Base-by-base conservation (phyloP, 2,113 vertebrate genomes). In the Hippoglossus stenolepis region DNA sequence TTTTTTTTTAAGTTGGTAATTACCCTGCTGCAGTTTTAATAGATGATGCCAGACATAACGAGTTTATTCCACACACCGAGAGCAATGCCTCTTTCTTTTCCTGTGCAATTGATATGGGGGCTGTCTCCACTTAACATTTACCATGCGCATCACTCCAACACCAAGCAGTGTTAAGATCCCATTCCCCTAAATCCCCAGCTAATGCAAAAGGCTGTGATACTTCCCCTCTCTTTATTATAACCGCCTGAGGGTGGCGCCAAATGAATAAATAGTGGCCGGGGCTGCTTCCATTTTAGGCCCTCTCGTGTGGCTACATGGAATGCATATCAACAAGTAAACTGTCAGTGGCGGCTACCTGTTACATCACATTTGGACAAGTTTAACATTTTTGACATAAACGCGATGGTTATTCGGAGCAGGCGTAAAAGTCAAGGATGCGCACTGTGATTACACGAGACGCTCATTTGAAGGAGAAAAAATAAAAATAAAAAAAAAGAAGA, bases 191-290 rank as follows among this genome's bases (percentile, higher is more conserved):
- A 61, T 77, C 76, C 74, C 53, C 64, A 71, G 67, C 70, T 81
- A 21, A 85, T 75, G 56, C 5, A 43, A n/a, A 23, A n/a, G 20
- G 28, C 59, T 61, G 59, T 31, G 4, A 59, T 21, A 20, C 43
- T 56, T 75, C 61, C 68, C 57, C 10, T 51, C 47, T 60, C 54
- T 59, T 65, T 88, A 84, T 81, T 69, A 67, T 61, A 85, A 79
- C 79, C 81, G 90, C 93, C 94, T 93, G 92, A 92, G 89, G 94
- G 88, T 93, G 94, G 93, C 94, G 94, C 93, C 93, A 95, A 90
- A 95, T 91, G 91, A 93, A 92, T 92, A 91, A 94, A 87, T 59
- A 91, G 89, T 75, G 77, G 66, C 28, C 82, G 23, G 57, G 20
- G 28, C 43, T 60, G 80, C 79, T 85, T 85, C 84, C 82, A 88